These are phyloP conservation scores for Dreissena polymorpha DNA, from an alignment of 1,140 invertebrate genomes.

Conservation along the genomic window DNA sequence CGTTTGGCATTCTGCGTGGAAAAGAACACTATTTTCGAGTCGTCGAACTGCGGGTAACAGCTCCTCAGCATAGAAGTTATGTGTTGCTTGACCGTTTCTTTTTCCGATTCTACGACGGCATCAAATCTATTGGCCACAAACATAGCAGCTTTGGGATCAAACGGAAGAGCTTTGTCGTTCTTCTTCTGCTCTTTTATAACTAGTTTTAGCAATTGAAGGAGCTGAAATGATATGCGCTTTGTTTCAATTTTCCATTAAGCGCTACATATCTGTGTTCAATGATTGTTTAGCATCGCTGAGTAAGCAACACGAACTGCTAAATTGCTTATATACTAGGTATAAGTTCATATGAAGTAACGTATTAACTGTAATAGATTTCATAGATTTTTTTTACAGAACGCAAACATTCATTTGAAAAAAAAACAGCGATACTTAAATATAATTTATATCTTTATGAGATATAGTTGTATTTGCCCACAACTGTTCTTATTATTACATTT, in stretches of 20 bases:
- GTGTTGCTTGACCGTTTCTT: slow-evolving; percentile 57
- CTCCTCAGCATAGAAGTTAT: slow-evolving; percentile 54
- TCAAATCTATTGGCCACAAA: slow-evolving; percentile 71
- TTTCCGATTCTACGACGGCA: slow-evolving; percentile 43
- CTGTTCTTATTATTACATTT: slow-evolving; percentile 11
- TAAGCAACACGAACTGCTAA: no score
- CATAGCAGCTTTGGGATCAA: slow-evolving; percentile 62
- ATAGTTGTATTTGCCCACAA: slow-evolving; percentile 68
- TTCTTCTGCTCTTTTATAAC: slow-evolving; percentile 55
- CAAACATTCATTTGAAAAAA: not conserved
- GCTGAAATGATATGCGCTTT: slow-evolving; percentile 42
- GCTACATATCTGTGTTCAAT: not conserved
- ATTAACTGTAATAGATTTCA: not conserved
- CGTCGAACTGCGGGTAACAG: slow-evolving; percentile 64
- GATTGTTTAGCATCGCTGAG: no score
- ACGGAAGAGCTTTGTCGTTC: slow-evolving; percentile 9
- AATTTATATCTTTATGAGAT: slow-evolving; percentile 66
- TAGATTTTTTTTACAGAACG: not conserved
- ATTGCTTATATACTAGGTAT: not conserved
- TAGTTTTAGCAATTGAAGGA: slow-evolving; percentile 63
- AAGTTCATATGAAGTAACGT: not conserved
- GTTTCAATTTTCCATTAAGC: not conserved
- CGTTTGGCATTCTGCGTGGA: slow-evolving; percentile 57
- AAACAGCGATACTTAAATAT: slow-evolving; percentile 68
- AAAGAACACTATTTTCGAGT: slow-evolving; percentile 56